phyloP scores from a whole-genome alignment of 1,140 invertebrate species.

The Conus ventricosus region DNA sequence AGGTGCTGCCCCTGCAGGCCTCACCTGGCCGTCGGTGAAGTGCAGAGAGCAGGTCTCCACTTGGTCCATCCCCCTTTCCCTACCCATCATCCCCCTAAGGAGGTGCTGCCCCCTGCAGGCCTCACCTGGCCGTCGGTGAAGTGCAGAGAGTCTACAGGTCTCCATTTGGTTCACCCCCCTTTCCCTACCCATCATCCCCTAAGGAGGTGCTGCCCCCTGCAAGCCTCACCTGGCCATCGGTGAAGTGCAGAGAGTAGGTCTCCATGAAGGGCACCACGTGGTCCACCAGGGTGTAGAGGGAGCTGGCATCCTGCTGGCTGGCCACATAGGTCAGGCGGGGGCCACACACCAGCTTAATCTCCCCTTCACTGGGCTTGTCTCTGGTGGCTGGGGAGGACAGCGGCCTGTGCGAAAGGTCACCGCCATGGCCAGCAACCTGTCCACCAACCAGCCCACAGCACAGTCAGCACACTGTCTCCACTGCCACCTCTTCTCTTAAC shows the following conservation, averaged over 20 bases:
- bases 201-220: too few species aligned
- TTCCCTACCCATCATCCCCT: too few species aligned
- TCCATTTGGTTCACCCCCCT: conserved; percentile 41
- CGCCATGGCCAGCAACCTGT: background rate
- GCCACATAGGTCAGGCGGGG: conserved; percentile 80
- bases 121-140: conserved; percentile 67
- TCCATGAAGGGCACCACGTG: conserved; percentile 76
- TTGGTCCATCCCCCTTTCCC: conserved; percentile 66
- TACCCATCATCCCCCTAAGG: too few species aligned
- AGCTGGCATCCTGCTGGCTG: conserved; percentile 76
- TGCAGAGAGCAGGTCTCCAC: conserved; percentile 75
- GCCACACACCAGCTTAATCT: conserved; percentile 77
- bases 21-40: conserved; percentile 67
- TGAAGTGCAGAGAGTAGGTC: conserved; percentile 74
- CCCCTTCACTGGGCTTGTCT: background rate
- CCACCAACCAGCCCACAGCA: background rate
- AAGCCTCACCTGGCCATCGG: conserved; percentile 62
- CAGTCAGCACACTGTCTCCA: too few species aligned
- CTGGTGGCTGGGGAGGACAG: background rate
- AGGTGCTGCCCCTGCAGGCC: background rate
- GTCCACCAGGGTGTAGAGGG: conserved; percentile 77
- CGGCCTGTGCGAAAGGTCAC: background rate
- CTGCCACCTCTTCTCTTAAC: too few species aligned
- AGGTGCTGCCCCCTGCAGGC: too few species aligned
- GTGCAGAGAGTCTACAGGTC: conserved; percentile 74